Evolutionary conservation across 2,797 vertebrate genomes (phyloP), one percentile per base, ranked within the genome.

Genomic region (Crenichthys baileyi): DNA sequence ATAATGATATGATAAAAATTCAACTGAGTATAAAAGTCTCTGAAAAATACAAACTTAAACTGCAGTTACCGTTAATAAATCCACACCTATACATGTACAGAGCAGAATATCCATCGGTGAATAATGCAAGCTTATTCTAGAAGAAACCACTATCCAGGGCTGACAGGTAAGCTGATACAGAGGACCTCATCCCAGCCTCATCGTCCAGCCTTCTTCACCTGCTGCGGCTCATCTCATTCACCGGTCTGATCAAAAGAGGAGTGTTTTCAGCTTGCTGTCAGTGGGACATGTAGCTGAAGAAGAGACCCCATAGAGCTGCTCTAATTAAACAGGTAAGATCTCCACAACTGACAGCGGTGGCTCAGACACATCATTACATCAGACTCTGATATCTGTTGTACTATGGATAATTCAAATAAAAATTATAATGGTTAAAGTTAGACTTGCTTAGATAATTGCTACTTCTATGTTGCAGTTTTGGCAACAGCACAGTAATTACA

Each of bases 101-200:
- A 60, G n/a, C 92, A 93, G 89, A 88, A 91, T 90, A 90, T 72
- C 91, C 90, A 94, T n/a, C 91, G 91, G 95, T 98, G 94, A 98
- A 98, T 98, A 96, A 98, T 99, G 96, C 91, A 98, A 96, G 92
- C 91, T 77, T 94, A 92, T 96, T 96, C 96, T 92, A 95, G 94
- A 95, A 95, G 96, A 96, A 96, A 96, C 95, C 95, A 94, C 97
- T 96, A 97, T 97, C 96, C 94, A 86, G 91, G 87, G 88, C 92
- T 95, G 96, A 95, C 95, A 95, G 93, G 97, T 97, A 98, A 99
- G 94, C 76, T 93, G 94, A 97, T 97, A 96, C 90, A 83, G 71
- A 88, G 79, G 81, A 46, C 79, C 82, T 74, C 22, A 63, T 83
- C 72, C 72, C 60, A 73, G 77, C 79, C 83, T 87, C 65, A 46